Conservation (phyloP, 2,113 vertebrate species). For the Chloebia gouldiae region DNA sequence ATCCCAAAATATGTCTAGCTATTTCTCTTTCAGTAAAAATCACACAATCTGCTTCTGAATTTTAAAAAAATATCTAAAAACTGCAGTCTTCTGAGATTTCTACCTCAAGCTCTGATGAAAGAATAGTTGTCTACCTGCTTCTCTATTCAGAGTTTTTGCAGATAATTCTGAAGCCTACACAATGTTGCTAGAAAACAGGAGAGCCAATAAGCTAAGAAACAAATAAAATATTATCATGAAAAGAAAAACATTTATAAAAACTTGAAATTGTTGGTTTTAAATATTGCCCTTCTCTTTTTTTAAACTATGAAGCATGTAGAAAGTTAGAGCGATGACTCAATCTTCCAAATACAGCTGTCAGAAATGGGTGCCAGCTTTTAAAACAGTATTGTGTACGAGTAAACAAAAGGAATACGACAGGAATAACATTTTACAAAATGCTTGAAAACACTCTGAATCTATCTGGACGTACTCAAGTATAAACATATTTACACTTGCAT, state of each 20-base stretch:
- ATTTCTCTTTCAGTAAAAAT: neutral
- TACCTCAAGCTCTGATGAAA: neutral
- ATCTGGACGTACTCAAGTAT: neutral
- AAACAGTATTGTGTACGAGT: neutral
- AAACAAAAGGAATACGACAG: constrained; percentile 22
- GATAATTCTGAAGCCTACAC: neutral
- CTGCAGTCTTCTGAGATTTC: neutral
- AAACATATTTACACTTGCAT: neutral
- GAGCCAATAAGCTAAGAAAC: neutral
- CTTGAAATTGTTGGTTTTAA: neutral
- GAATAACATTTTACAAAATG: neutral
- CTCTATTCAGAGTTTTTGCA: neutral
- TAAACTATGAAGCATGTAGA: neutral
- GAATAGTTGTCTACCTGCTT: neutral
- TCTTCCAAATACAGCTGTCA: constrained; percentile 61
- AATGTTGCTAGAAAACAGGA: neutral
- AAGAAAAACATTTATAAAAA: neutral
- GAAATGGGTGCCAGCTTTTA: constrained; percentile 14
- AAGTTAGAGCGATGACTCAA: constrained; percentile 23
- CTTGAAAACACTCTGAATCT: neutral
- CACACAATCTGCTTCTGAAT: neutral
- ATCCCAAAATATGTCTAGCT: neutral
- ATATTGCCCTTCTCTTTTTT: neutral
- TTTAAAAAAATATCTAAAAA: neutral
- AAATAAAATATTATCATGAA: neutral